Percentiles rank a stretch among this genome's conserved stretches.
Conservation (phyloP, 2,797 vertebrate species). For the Eidolon dupreanum region DNA sequence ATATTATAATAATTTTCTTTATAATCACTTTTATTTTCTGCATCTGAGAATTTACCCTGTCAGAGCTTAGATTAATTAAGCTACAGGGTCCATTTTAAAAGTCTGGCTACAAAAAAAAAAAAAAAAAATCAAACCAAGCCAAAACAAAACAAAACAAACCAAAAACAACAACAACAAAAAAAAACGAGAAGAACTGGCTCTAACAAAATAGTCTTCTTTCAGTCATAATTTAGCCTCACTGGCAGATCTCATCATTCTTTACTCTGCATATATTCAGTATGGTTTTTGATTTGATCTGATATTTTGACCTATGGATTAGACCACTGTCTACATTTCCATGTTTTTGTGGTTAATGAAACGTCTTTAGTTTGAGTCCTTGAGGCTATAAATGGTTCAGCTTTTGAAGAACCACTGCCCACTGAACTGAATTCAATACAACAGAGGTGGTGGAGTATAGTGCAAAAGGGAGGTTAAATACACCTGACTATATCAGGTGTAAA, state of each 20-base stretch:
- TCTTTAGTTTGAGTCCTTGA: neutral
- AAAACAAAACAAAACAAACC: no score
- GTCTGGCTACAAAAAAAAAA: neutral
- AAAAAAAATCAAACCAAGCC: no score
- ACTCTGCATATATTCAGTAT: neutral
- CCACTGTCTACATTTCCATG: neutral
- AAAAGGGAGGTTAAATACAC: neutral
- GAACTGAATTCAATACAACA: neutral
- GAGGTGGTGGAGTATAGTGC: neutral
- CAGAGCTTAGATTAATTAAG: neutral
- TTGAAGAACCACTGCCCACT: neutral
- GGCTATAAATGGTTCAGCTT: accelerated
- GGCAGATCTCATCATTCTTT: neutral
- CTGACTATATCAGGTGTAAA: neutral
- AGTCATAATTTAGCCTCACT: accelerated
- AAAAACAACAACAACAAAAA: no score
- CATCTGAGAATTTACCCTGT: neutral
- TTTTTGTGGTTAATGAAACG: neutral
- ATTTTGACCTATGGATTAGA: neutral
- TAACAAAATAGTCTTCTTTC: neutral
- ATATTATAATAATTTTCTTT: neutral
- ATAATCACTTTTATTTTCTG: neutral
- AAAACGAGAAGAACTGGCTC: accelerated
- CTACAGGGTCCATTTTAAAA: neutral
- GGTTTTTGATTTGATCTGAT: neutral